Evolutionary conservation across 2,113 vertebrate species (phyloP), one percentile per base, ranked within the genome.

Genomic region (Numenius arquata): DNA sequence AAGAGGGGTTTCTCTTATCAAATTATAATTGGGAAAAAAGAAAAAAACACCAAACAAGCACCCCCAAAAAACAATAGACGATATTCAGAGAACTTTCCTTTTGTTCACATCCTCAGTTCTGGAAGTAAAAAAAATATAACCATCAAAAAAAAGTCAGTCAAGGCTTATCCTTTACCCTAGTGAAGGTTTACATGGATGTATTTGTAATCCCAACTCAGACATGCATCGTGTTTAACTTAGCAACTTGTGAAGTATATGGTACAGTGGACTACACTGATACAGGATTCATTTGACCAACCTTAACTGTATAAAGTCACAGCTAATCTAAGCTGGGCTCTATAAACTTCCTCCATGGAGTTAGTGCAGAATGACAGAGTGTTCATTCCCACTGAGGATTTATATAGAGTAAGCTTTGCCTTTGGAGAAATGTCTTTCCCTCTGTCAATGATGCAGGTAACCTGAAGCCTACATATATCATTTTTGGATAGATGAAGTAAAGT

Each of bases 361-460:
- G 6, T 15, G 45, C 84, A 70, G 55, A 48, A 11, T 36, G 20
- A 84, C 1, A 41, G 52, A 56, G 5, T 32, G 26, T 38, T 55
- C 20, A n/a, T 50, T 81, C 62, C 52, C 41, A 16, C 11, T 45
- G 45, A 25, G 9, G 48, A 26, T 40, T 4, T 34, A 27, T 29
- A 3, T 5, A 23, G 4, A 50, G 9, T 19, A 92, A 78, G 9
- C 5, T 78, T 71, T 67, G 4, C 12, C 34, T 77, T 74, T 53
- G 34, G 19, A 93, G 41, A 45, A 32, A 21, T 20, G 10, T 29
- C 17, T 68, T 27, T 61, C 34, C 70, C 9, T 72, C 22, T 84
- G 9, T n/a, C 0, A 0, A 12, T 41, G 43, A 36, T 18, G 15
- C 9, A 11, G 47, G 10, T n/a, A 38, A 56, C 2, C 5, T 25